phyloP scores from a whole-genome alignment of 2,113 vertebrate species.

The Hyperopisus bebe region DNA sequence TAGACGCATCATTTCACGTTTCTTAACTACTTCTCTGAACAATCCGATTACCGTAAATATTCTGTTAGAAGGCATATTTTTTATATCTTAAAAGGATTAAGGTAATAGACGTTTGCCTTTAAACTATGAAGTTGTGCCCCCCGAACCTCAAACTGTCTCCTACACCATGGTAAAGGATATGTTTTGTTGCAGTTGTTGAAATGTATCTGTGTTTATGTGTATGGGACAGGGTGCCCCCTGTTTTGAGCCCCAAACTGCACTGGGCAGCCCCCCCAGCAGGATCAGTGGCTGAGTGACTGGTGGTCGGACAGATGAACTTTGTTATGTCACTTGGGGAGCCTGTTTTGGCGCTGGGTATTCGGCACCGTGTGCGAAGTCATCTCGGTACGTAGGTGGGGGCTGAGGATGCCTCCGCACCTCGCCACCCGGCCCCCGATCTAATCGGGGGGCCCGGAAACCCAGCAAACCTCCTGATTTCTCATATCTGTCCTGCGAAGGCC shows the following conservation, averaged over 20 bases:
- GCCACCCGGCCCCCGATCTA: constrained; percentile 34
- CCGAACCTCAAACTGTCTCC: not conserved
- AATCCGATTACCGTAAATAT: not conserved
- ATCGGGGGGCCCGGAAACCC: constrained; percentile 43
- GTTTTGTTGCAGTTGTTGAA: no score
- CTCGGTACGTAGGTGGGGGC: not conserved
- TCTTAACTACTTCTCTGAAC: not conserved
- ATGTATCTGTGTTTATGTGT: not conserved
- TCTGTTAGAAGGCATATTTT: not conserved
- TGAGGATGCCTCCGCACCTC: constrained; percentile 5
- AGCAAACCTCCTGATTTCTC: constrained; percentile 39
- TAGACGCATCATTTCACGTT: not conserved
- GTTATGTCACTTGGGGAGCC: not conserved
- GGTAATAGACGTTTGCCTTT: not conserved
- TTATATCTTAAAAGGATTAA: not conserved
- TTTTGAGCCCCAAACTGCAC: not conserved
- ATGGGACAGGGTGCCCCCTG: not conserved
- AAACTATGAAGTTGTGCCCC: not conserved
- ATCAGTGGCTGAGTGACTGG: not conserved
- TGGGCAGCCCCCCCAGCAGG: not conserved
- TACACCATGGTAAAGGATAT: not conserved
- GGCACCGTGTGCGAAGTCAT: not conserved
- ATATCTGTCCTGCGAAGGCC: constrained; percentile 30
- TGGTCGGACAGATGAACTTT: not conserved
- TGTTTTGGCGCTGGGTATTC: not conserved